Conservation (phyloP, 2,113 vertebrate genomes). For the Atractosteus spatula region DNA sequence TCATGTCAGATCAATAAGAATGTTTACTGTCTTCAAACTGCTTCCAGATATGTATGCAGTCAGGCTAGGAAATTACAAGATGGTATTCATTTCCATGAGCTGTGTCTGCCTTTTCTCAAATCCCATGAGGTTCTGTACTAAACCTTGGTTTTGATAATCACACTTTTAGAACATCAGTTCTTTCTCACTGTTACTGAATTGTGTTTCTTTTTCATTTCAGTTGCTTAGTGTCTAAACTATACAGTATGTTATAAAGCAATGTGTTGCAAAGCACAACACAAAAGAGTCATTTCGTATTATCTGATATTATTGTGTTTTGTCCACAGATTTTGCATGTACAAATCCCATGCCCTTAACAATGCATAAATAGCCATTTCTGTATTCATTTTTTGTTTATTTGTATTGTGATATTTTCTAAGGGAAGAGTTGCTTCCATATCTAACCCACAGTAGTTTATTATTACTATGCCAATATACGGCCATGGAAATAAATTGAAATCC, state of each 20-base stretch:
- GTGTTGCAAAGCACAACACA: no score
- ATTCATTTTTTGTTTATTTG: conserved; percentile 13
- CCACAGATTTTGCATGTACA: neutral
- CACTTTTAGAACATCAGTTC: no score
- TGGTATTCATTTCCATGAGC: conserved; percentile 27
- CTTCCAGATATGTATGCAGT: conserved; percentile 30
- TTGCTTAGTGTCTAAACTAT: no score
- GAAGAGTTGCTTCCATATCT: neutral
- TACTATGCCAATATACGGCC: neutral
- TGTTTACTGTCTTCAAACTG: conserved; percentile 37
- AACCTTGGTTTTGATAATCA: no score
- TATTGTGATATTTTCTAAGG: neutral
- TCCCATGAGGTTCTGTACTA: conserved; percentile 3
- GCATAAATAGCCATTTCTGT: neutral
- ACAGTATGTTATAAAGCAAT: no score
- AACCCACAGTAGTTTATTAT: neutral
- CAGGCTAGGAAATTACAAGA: conserved; percentile 25
- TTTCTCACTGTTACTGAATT: no score
- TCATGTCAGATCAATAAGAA: conserved; percentile 37
- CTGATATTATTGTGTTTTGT: neutral
- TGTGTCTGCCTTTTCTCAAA: neutral
- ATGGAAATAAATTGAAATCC: no score
- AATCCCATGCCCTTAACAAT: no score
- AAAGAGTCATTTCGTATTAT: no score
- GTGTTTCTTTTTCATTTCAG: no score